phyloP scores from a whole-genome alignment of 2,888 invertebrate genomes.

The Diarsia dahlii region DNA sequence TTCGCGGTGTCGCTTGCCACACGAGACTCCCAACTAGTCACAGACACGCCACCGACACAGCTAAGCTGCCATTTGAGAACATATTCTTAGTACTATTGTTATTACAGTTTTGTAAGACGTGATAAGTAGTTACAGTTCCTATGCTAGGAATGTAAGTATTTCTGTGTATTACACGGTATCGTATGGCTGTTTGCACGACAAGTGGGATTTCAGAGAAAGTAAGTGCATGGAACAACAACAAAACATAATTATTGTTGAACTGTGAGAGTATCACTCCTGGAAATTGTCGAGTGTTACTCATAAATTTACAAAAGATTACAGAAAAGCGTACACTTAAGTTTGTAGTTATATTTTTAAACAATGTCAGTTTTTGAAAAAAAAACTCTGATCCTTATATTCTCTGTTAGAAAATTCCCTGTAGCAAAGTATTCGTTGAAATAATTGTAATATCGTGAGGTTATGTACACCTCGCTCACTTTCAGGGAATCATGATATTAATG shows the following conservation, averaged over 20 bases:
- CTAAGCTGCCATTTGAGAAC: slow-evolving; percentile 1
- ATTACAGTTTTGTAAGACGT: slow-evolving; percentile 7
- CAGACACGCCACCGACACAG: slow-evolving; percentile 14
- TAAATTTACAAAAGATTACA: neutral
- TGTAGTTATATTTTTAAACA: neutral
- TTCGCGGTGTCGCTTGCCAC: neutral
- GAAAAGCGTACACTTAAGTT: neutral
- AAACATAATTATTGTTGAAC: neutral
- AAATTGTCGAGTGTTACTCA: neutral
- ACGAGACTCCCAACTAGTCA: slow-evolving; percentile 7
- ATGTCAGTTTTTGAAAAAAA: neutral
- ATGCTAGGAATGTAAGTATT: neutral
- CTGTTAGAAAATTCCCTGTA: neutral
- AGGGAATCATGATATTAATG: neutral
- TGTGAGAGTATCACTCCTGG: neutral
- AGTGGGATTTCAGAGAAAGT: neutral
- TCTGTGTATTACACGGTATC: neutral
- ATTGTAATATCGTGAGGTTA: neutral
- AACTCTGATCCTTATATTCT: neutral
- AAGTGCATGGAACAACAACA: neutral
- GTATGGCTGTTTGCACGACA: neutral
- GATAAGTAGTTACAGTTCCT: slow-evolving; percentile 3
- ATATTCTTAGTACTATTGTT: slow-evolving; percentile 5
- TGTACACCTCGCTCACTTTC: neutral
- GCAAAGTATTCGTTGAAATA: neutral